Evolutionary conservation across 2,113 vertebrate genomes (phyloP).

Genomic region (Trematomus loennbergii): DNA sequence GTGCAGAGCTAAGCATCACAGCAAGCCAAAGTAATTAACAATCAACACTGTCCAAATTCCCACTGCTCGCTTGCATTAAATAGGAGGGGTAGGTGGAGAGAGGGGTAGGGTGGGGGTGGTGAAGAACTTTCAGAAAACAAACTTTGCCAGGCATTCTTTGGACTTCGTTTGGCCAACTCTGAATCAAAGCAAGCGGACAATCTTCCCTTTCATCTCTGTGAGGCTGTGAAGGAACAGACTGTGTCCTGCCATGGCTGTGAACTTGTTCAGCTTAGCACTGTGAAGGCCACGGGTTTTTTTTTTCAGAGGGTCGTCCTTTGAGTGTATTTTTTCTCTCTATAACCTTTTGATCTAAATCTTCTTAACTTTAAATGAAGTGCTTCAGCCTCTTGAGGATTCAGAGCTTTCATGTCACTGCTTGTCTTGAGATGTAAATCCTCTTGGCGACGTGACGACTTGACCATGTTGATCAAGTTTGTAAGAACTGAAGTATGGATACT

Average conservation of each 20-base stretch:
- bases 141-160: conserved; percentile 72
- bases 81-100: conserved; percentile 19
- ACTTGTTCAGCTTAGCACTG: conserved; percentile 80
- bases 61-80: conserved; percentile 50
- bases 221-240: conserved; percentile 76
- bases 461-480: conserved; percentile 62
- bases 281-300: conserved; percentile 67
- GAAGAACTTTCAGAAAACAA: conserved; percentile 67
- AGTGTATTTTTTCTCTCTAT: conserved; percentile 73
- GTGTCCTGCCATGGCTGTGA: conserved; percentile 79
- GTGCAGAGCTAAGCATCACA: conserved; percentile 56
- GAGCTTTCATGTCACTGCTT: conserved; percentile 82
- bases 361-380: conserved; percentile 87
- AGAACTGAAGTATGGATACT: conserved; percentile 60
- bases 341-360: conserved; percentile 88
- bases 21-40: conserved; percentile 68
- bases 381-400: conserved; percentile 82
- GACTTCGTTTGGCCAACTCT: conserved; percentile 68
- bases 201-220: conserved; percentile 82
- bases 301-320: conserved; percentile 68
- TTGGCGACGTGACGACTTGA: conserved; percentile 74
- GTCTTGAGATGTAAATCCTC: conserved; percentile 81
- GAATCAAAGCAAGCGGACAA: conserved; percentile 74
- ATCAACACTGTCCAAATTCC: conserved; percentile 66
- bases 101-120: conserved; percentile 1